phyloP scores from a whole-genome alignment of 2,113 vertebrate species.

The Platichthys stellatus region DNA sequence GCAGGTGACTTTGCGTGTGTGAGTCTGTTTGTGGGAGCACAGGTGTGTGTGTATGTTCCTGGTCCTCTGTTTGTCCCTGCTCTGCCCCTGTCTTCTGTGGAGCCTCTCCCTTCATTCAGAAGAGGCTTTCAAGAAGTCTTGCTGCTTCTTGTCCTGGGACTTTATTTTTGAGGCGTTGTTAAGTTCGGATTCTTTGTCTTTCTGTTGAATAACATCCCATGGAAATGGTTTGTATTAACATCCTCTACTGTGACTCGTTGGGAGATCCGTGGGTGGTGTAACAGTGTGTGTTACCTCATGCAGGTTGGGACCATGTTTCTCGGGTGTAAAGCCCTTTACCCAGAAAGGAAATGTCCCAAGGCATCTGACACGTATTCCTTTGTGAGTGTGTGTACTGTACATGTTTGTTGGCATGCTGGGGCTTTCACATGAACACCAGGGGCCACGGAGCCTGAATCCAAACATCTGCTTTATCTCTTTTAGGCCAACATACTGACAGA shows the following conservation, averaged over 20 bases:
- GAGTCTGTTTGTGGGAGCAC: background rate
- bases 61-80: too few species aligned
- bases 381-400: background rate
- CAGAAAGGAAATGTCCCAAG: background rate
- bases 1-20: background rate
- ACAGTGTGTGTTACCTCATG: background rate
- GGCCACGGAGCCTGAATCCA: too few species aligned
- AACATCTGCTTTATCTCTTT: too few species aligned
- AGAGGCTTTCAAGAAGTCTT: background rate
- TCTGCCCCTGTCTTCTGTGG: background rate
- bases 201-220: too few species aligned
- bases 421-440: background rate
- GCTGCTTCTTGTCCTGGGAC: background rate
- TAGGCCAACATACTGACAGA: too few species aligned
- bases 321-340: background rate
- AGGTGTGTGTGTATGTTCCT: too few species aligned
- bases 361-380: background rate
- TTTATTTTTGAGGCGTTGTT: background rate
- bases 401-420: background rate
- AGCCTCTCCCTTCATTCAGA: background rate
- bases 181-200: background rate
- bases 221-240: too few species aligned
- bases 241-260: background rate
- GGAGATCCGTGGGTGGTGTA: background rate
- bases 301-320: background rate